Evolutionary conservation across 2,888 invertebrate genomes (phyloP).

Genomic region (Leptopterna dolabrata): DNA sequence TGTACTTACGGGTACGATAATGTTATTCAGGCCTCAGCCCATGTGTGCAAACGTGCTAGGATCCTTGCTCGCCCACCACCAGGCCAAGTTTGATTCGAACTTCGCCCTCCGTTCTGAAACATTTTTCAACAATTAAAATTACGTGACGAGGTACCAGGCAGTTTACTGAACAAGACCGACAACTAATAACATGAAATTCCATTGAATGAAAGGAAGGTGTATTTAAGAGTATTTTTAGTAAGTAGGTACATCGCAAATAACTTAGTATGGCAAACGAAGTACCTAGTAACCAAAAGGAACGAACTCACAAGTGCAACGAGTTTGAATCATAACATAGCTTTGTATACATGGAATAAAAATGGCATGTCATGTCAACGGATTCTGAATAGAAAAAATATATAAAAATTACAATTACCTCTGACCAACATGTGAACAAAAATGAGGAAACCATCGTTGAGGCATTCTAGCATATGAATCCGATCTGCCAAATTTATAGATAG

Average conservation of each 20-base stretch:
- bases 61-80: conserved; percentile 62
- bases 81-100: conserved; percentile 56
- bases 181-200: neutral
- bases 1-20: conserved; percentile 30
- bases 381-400: too few relatives aligned
- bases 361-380: too few relatives aligned
- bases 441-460: too few relatives aligned
- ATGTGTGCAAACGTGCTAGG: conserved; percentile 54
- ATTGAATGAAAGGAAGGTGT: neutral
- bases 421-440: too few relatives aligned
- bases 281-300: neutral
- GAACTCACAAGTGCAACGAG: too few relatives aligned
- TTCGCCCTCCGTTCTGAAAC: conserved; percentile 47
- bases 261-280: neutral
- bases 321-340: too few relatives aligned
- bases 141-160: neutral
- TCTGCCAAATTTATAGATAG: too few relatives aligned
- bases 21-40: conserved; percentile 53
- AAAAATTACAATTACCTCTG: too few relatives aligned
- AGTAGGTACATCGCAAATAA: neutral
- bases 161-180: neutral
- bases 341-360: too few relatives aligned
- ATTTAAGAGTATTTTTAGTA: too few relatives aligned
- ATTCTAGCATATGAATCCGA: too few relatives aligned
- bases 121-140: neutral